A percentile compares a stretch with the other conserved stretches of the same genome.
phyloP scores from a whole-genome alignment of 2,113 vertebrate genomes.

The Xenopus tropicalis region UCB_Xtro_10.0 CM004447.2:143705001-143705500 shows the following conservation, averaged over 20 bases:
- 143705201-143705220: constrained; percentile 22
- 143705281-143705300: constrained; percentile 10
- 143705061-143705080: constrained; percentile 4
- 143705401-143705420: neutral
- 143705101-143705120: constrained; percentile 32
- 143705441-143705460: neutral
- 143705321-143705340: constrained; percentile 9
- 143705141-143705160: constrained; percentile 42
- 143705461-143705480: neutral
- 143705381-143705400: neutral
- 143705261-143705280: constrained; percentile 24
- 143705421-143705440: neutral
- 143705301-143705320: neutral
- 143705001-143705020: constrained; percentile 3
- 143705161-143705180: constrained; percentile 35
- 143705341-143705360: neutral
- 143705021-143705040: constrained; percentile 30
- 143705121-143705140: constrained; percentile 34
- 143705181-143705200: constrained; percentile 20
- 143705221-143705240: constrained; percentile 36
- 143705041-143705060: neutral
- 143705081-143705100: constrained; percentile 43
- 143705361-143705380: neutral
- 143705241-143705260: constrained; percentile 39
- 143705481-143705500: too few relatives aligned